These are phyloP conservation scores for Cygnus buccinator DNA, from an alignment of 2,113 vertebrate genomes.

Conservation along the genomic window DNA sequence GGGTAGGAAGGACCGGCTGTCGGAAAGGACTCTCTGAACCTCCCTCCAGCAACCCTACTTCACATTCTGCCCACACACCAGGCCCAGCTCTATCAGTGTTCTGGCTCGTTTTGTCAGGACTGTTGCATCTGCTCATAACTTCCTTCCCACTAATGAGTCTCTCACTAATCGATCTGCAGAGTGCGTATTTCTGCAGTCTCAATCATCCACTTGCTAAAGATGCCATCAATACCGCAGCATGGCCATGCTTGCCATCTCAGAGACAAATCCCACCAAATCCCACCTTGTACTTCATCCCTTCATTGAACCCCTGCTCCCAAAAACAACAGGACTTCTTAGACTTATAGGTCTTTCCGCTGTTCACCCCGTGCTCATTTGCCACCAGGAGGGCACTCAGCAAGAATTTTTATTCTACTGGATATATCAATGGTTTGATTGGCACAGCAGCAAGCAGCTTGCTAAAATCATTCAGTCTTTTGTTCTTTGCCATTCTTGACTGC, in stretches of 20 bases:
- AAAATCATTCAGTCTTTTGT: neutral
- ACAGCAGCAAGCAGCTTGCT: neutral
- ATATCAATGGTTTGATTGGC: neutral
- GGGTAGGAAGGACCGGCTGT: slow-evolving; percentile 61
- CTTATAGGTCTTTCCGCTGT: neutral
- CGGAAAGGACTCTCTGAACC: slow-evolving; percentile 60
- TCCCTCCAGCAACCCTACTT: slow-evolving; percentile 51
- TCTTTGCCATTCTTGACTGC: neutral
- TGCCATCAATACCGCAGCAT: neutral
- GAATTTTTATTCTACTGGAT: neutral
- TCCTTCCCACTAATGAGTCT: slow-evolving; percentile 52
- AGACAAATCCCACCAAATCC: neutral
- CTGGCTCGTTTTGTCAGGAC: slow-evolving; percentile 51
- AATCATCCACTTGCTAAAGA: neutral
- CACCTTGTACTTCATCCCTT: neutral
- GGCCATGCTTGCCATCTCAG: neutral
- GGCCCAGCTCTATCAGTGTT: slow-evolving; percentile 33
- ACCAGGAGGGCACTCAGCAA: neutral
- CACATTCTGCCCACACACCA: slow-evolving; percentile 46
- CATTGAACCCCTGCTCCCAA: neutral
- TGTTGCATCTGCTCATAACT: slow-evolving; percentile 55
- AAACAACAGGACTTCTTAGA: neutral
- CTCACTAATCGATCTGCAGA: slow-evolving; percentile 27
- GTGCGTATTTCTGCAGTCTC: neutral
- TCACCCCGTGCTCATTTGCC: neutral